These are phyloP conservation scores for Ornithorhynchus anatinus DNA, from an alignment of 2,113 vertebrate species.

Conservation along the genomic window DNA sequence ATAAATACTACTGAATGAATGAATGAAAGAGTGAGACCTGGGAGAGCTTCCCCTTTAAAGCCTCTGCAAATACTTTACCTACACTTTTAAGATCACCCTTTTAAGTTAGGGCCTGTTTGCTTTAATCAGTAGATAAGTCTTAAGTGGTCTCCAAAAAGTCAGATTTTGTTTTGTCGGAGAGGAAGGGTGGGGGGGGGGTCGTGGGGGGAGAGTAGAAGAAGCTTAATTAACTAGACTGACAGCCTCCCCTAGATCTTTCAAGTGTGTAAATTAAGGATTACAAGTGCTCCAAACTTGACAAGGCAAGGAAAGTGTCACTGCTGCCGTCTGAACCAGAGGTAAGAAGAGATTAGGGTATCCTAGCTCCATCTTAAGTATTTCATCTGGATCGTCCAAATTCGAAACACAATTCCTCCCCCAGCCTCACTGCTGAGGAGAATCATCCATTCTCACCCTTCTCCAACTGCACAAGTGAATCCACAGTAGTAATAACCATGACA, in stretches of 20 bases:
- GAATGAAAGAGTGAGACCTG: too few relatives aligned
- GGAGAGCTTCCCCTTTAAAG: too few relatives aligned
- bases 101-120: conserved; percentile 66
- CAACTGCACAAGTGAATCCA: too few relatives aligned
- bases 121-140: conserved; percentile 69
- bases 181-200: conserved; percentile 26
- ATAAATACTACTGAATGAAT: too few relatives aligned
- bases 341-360: conserved; percentile 71
- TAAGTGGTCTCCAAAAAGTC: conserved; percentile 71
- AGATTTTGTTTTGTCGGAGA: conserved; percentile 70
- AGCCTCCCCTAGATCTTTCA: conserved; percentile 77
- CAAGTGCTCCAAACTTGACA: conserved; percentile 77
- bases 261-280: conserved; percentile 82
- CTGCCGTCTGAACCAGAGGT: conserved; percentile 67
- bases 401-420: too few relatives aligned
- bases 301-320: conserved; percentile 67
- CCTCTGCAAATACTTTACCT: conserved; percentile 12
- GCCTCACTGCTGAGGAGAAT: too few relatives aligned
- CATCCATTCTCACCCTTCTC: too few relatives aligned
- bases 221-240: conserved; percentile 78
- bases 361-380: conserved; percentile 65
- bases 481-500: too few relatives aligned
- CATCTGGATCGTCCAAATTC: conserved; percentile 49
- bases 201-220: conserved; percentile 49
- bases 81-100: conserved; percentile 32